A percentile compares a stretch with the other conserved stretches of the same genome.
Evolutionary conservation across 2,888 invertebrate genomes (phyloP).

Genomic region (Isoperla grammatica): DNA sequence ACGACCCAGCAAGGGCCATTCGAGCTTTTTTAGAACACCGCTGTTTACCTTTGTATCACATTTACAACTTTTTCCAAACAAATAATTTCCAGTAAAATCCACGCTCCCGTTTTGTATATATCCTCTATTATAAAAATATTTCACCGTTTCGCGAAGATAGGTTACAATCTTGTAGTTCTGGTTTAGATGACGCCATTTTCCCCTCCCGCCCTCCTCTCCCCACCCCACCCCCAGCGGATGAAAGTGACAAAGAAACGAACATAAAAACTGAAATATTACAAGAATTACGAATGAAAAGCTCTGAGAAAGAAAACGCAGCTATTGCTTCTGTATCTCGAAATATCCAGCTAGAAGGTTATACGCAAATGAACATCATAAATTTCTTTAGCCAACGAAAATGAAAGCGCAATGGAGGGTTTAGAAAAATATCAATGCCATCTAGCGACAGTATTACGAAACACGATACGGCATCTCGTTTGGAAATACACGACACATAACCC

Average conservation of each 20-base stretch:
- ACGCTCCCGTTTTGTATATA: too few species aligned
- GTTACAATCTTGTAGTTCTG: conserved; percentile 13
- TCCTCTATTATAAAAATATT: too few species aligned
- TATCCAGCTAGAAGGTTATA: conserved; percentile 11
- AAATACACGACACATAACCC: too few species aligned
- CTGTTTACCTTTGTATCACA: too few species aligned
- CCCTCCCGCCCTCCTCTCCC: neutral
- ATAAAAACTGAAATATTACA: conserved; percentile 31
- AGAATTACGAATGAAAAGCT: conserved; percentile 28
- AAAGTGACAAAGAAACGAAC: conserved; percentile 30
- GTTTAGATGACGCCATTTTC: conserved; percentile 14
- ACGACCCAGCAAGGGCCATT: too few species aligned
- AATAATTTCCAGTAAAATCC: too few species aligned
- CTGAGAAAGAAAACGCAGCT: conserved; percentile 18
- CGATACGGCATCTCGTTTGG: neutral
- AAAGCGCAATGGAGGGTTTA: conserved; percentile 12
- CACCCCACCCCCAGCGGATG: conserved; percentile 1
- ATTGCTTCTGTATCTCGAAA: conserved; percentile 18
- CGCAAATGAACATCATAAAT: conserved; percentile 30
- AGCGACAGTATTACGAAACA: conserved; percentile 9
- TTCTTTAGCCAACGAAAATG: conserved; percentile 15
- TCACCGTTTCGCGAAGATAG: conserved; percentile 6
- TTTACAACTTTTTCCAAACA: too few species aligned
- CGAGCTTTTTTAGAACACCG: too few species aligned
- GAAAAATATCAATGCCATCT: conserved; percentile 25